Base-by-base conservation (phyloP, 2,113 vertebrate genomes). In the Porphyrio hochstetteri region DNA sequence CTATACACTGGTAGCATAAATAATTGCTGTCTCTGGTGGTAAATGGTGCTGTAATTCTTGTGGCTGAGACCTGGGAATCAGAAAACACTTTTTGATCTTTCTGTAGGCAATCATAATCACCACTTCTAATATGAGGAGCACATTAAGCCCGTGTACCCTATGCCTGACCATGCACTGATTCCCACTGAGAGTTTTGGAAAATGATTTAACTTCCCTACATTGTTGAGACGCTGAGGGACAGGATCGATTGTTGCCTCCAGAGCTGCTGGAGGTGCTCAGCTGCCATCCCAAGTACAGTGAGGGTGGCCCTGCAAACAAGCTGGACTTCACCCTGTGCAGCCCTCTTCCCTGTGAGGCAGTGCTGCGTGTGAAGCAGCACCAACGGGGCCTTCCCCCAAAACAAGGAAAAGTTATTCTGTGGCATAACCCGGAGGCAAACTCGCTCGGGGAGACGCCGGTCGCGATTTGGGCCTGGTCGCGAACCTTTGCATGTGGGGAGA, bases 21-120 rank as follows among this genome's bases (percentile, higher is more conserved):
- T 78, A 84, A 95, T 44, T 84, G 29, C 48, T 79, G 50, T 38
- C 38, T 88, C 53, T 48, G 46, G 38, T 67, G 53, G 74, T 60
- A 91, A 93, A 76, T 23, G 17, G 27, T 71, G 38, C 52, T 78
- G 33, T 44, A 57, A 68, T 82, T 82, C 83, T 72, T 84, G 61
- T 63, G 77, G 28, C 53, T 79, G 83, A 72, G 48, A 50, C 42
- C 25, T 68, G 65, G 65, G 65, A 87, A 72, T 29, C 27, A 61
- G 53, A 57, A 87, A 88, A 69, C 70, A 65, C 89, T 95, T 82
- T 89, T 82, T 89, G 81, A 89, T 92, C 72, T 72, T 69, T 80
- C 74, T 61, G 71, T 35, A 23, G 67, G 86, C 55, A 55, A 19
- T 55, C 75, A 44, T 46, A 91, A 76, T 61, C 70, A 72, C 38